Evolutionary conservation across 2,797 vertebrate genomes (phyloP), one percentile per base, ranked within the genome.

Genomic region (Sebastes oblongus): DNA sequence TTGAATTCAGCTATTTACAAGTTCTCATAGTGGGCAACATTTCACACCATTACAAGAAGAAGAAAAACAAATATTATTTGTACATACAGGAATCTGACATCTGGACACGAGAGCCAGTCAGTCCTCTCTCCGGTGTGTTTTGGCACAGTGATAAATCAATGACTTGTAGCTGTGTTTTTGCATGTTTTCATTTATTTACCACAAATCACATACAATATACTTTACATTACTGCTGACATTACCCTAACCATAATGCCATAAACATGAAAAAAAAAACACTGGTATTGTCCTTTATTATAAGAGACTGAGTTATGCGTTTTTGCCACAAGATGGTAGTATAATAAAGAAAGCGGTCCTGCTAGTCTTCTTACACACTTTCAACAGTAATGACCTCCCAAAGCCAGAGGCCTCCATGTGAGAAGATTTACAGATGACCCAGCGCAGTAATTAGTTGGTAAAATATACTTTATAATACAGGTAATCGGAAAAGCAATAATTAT

Each of bases 1-100:
- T 92, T 87, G 82, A 91, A 84, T 89, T 95, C 93, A 95, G 93
- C 95, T 98, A 96, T 97, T 94, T 97, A 97, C 97, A 98, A 92
- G 84, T 90, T 86, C 22, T 85, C 77, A 86, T 87, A 68, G 60
- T 80, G 65, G 81, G 78, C 85, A 93, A 88, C 87, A 90, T 83
- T 77, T 87, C 75, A 90, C 87, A 91, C 70, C 59, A 56, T 78
- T 82, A 85, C 77, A 87, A 69, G 67, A 70, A 64, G 55, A 82
- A 68, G 36, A 39, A 39, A 54, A 66, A 79, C 73, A 80, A 76
- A 74, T 18, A 78, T 65, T 65, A 20, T 84, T 89, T 80, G 34
- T 81, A 85, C 78, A 86, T 64, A 86, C 32, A 79, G 20, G 50
- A 78, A 76, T 72, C 58, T 79, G 72, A 52, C 52, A 3, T 80